Base-by-base conservation (phyloP, 2,113 vertebrate genomes). In the Brachyistius frenatus region DNA sequence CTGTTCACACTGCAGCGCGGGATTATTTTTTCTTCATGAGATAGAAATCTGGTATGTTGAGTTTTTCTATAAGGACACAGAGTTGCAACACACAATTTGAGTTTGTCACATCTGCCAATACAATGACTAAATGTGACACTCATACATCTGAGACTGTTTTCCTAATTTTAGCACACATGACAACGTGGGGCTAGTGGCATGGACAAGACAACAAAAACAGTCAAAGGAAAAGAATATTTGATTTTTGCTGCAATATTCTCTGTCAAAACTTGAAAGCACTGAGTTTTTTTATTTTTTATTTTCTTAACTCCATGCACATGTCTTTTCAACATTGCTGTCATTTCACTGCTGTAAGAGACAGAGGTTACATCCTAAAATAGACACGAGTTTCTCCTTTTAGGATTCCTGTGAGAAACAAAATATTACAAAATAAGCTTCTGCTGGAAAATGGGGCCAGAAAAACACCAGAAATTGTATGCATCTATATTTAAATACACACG, bases 291-390 rank as follows among this genome's bases (percentile, higher is more conserved):
- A 58, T 53, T 70, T 55, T 32, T 50, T 32, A 44, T 61, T 53
- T 62, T 81, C 78, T 60, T 63, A 66, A 65, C 23, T 72, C 35
- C 30, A 52, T 31, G 44, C 60, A 61, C 50, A 13, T 11, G 47
- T 70, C 50, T 66, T 64, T 74, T 41, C 56, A 66, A 23, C 67
- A 55, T 9, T 1, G 39, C 65, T 67, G 81, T 79, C 67, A 77
- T 66, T 56, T 70, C 60, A 16, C 35, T 41, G 14, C 5, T 33
- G 13, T 31, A 41, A 37, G 16, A 73, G 53, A 68, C 54, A 32
- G 61, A 46, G 72, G 65, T 82, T 56, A 68, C 56, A 50, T 61
- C 60, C 39, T 4, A 46, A 65, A 80, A 84, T 67, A 82, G 66
- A 81, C 49, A 64, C 13, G 5, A 49, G 16, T 9, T 15, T 31